Evolutionary conservation across 1,140 invertebrate species (phyloP), one percentile per base, ranked within the genome.

Genomic region (Formica exsecta): DNA sequence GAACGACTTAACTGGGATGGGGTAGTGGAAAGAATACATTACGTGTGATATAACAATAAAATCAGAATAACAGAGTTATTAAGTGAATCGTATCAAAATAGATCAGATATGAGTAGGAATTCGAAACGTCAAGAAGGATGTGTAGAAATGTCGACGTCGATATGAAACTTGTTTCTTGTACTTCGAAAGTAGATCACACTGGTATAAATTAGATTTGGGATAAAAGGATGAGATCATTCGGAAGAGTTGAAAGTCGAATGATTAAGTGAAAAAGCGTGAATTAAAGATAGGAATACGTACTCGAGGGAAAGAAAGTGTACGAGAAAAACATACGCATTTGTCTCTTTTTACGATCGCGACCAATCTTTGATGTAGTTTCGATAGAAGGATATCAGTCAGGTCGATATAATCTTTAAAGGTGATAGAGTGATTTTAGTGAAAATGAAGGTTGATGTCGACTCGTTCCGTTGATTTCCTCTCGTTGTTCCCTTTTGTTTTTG

Each of bases 401-500:
- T 13, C 25, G 68, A 38, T 22, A 36, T 79, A 41, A 65, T 29
- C 57, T 4, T 9, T 57, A 68, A 68, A 54, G 25, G 3, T 48
- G 48, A 70, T 70, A 57, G 38, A 38, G 3, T 48, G 7, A 29
- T 83, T 16, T 1, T 13, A 19, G 48, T 36, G 44, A 83, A 36
- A 32, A 25, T 13, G 48, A 38, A 32, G 16, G 9, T 83, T 13
- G 38, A 73, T n/a, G 25, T 81, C 79, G 38, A 83, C 32, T 83
- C 54, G 29, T 73, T 62, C n/a, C 68, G 54, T 25, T 36, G 68
- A 73, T 83, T 74, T 59, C 68, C 48, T 74, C 79, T 83, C 25
- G 68, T 74, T 54, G 54, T 83, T 74, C 13, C 66, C 29, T 62
- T 73, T 62, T 74, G 25, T 22, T 41, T 61, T 38, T 59, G 16